Evolutionary conservation across 2,797 vertebrate species (phyloP), one percentile per base, ranked within the genome.

Genomic region (Florisuga fusca): DNA sequence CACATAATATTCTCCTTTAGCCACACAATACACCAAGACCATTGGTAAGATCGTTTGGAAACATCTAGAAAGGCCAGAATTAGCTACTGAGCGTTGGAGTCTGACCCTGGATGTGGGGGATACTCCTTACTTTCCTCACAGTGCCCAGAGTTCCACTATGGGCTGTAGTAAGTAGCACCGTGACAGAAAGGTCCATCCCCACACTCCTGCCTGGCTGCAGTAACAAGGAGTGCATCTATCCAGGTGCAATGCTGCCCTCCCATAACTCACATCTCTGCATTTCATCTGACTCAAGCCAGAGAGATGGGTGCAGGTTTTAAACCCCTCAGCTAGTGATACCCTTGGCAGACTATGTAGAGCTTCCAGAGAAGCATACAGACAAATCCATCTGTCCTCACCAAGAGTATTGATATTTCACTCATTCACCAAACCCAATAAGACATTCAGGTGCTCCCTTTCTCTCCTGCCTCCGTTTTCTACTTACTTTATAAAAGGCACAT

Each of bases 211-310:
- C 14, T 0, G 2, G 46, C 22, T 90, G 41, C 31, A 68, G 10
- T 33, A 86, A 34, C 0, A 0, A 81, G 38, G 8, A 72, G 6
- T 33, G 7, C 34, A 18, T 38, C n/a, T 57, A 16, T 10, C 22
- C 34, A 50, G 41, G 6, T 0, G 1, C 26, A 41, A 4, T 3
- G 43, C 3, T 43, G 67, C 46, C 57, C 31, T 74, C 74, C 51
- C 26, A 25, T 33, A 64, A 45, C 34, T 64, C 38, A 9, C 5
- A 31, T 38, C 25, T 59, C 50, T 77, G 33, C 22, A 58, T 81
- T 68, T 64, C 61, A 54, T 18, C 13, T 64, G 51, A 36, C 27
- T n/a, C 25, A 63, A n/a, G 31, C 21, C 33, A 80, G 11, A 71
- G 58, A 53, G 7, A 3, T 41, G n/a, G 23, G 45, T 63, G 15